Conservation (phyloP, 2,797 vertebrate species). For the Ptychobarbus kaznakovi region DNA sequence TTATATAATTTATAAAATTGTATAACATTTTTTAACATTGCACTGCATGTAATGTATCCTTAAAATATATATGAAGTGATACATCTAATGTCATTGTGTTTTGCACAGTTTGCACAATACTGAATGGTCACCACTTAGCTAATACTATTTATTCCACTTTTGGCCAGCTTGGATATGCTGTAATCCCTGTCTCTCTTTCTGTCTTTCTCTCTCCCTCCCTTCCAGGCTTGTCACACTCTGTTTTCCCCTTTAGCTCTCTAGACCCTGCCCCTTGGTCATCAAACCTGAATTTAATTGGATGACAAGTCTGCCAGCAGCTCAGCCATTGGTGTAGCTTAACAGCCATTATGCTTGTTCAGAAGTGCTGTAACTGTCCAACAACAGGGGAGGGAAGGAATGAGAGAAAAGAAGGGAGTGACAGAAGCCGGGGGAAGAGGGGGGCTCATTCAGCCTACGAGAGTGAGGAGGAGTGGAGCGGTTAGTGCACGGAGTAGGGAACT, state of each 20-base stretch:
- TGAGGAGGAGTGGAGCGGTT: constrained; percentile 57
- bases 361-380: constrained; percentile 42
- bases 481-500: constrained; percentile 67
- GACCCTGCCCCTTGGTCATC: constrained; percentile 62
- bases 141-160: constrained; percentile 45
- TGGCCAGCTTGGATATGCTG: constrained; percentile 31
- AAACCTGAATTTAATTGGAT: constrained; percentile 66
- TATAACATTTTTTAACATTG: too few relatives aligned
- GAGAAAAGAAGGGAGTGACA: constrained; percentile 66
- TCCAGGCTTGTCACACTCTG: constrained; percentile 13
- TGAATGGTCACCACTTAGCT: constrained; percentile 26
- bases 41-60: too few relatives aligned
- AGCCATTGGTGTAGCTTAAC: constrained; percentile 67
- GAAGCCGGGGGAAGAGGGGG: constrained; percentile 60
- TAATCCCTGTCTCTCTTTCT: constrained; percentile 43
- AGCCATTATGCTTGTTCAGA: constrained; percentile 36
- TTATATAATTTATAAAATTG: too few relatives aligned
- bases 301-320: not conserved
- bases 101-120: constrained; percentile 17
- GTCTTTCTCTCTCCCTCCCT: constrained; percentile 16
- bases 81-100: not conserved
- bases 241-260: constrained; percentile 30
- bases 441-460: constrained; percentile 62
- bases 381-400: constrained; percentile 49
- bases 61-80: too few relatives aligned